Conservation (phyloP, 2,113 vertebrate genomes). For the Caretta caretta region DNA sequence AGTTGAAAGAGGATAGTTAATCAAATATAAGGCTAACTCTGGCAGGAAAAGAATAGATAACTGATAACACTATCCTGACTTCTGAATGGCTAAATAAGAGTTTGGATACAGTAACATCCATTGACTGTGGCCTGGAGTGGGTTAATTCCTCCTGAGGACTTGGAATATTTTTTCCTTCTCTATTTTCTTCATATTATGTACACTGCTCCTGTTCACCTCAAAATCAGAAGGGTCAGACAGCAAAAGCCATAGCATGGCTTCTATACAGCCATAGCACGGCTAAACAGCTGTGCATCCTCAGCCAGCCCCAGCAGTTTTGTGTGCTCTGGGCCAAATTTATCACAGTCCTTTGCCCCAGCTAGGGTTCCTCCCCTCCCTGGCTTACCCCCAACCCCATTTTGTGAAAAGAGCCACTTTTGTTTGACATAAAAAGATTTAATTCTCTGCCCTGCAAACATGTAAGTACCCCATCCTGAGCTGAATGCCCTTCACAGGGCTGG, state of each 20-base stretch:
- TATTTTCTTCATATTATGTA: neutral
- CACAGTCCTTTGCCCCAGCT: neutral
- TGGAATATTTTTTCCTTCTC: neutral
- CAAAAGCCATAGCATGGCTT: fast-evolving
- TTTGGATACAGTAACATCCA: neutral
- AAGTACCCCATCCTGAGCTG: neutral
- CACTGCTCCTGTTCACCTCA: fast-evolving
- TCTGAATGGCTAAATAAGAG: neutral
- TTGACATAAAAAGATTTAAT: neutral
- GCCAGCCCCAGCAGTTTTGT: fast-evolving
- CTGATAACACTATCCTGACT: neutral
- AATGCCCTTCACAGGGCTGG: neutral
- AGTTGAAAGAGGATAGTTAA: fast-evolving
- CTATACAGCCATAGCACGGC: neutral
- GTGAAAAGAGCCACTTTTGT: neutral
- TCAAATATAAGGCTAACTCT: fast-evolving
- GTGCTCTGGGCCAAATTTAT: fast-evolving
- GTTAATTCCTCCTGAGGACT: neutral
- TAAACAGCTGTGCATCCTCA: neutral
- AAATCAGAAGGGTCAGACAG: neutral
- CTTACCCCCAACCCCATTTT: neutral
- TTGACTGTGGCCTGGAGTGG: neutral
- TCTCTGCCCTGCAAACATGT: neutral
- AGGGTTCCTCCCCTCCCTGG: neutral
- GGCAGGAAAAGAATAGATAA: neutral